Base-by-base conservation (phyloP, 2,888 invertebrate species). In the Pseudolycoriella hygida region DNA sequence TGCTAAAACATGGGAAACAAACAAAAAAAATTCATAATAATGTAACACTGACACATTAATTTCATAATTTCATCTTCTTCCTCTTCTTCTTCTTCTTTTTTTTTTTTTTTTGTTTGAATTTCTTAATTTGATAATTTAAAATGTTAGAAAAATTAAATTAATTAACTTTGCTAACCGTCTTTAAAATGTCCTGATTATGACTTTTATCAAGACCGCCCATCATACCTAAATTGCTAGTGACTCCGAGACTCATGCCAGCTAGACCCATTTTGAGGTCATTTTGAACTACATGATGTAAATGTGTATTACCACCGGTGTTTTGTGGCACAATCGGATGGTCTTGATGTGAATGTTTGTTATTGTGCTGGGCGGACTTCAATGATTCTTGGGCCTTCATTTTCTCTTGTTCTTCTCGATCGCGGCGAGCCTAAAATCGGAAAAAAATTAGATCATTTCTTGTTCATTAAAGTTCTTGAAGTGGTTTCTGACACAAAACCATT, bases 351-450 rank as follows among this genome's bases (percentile, higher is more conserved):
- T 64, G 62, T 51, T 61, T 77, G 59, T 78, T 78, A 59, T 82
- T 80, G 60, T 80, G 74, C 67, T 83, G 82, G 58, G 82, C 82
- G 65, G 86, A 85, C 65, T 86, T 84, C 67, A 85, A 83, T 56
- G 83, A 81, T 61, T 87, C 84, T 67, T 88, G 87, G 58, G 86
- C 85, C 66, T 88, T 88, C 76, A 86, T 83, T 66, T 87, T 73
- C 58, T 89, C 88, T 62, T 89, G 88, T 61, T 89, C 88, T 63
- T 90, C 89, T 46, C 88, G 72, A 60, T 89, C 89, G 53, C 88
- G 74, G 57, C 89, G 76, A 51, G 89, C 90, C 62, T 65, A 38
- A 20, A 52, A 34, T 18, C 15, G n/a, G n/a, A 32, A n/a, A 30
- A 42, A 25, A 40, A 19, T 8, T n/a, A 11, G 31, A 10, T 31